Conservation (phyloP, 2,113 vertebrate genomes). For the Tetrao urogallus region DNA sequence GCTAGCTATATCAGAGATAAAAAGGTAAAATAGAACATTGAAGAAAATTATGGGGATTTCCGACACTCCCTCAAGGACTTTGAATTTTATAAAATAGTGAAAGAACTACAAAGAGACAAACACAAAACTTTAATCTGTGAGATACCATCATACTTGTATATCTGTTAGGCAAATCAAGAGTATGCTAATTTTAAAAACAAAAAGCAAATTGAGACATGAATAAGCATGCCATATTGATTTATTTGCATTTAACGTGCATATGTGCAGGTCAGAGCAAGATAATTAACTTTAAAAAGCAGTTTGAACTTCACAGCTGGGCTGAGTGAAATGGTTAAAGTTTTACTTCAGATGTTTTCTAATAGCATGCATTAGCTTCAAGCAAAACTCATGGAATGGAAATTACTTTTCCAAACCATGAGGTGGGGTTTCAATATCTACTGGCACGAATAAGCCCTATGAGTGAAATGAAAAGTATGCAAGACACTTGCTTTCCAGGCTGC, state of each 20-base stretch:
- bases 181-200: conserved; percentile 71
- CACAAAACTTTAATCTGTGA: conserved; percentile 75
- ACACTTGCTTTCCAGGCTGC: conserved; percentile 33
- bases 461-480: conserved; percentile 59
- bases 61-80: conserved; percentile 73
- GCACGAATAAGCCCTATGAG: conserved; percentile 55
- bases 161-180: conserved; percentile 72
- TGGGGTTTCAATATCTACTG: conserved; percentile 57
- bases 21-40: conserved; percentile 67
- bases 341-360: conserved; percentile 63
- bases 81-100: conserved; percentile 73
- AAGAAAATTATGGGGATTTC: conserved; percentile 78
- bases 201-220: conserved; percentile 57
- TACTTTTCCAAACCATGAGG: conserved; percentile 59
- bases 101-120: conserved; percentile 75
- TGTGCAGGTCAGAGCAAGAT: conserved; percentile 42
- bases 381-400: conserved; percentile 65
- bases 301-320: conserved; percentile 65
- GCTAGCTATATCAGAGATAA: conserved; percentile 64
- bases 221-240: conserved; percentile 63
- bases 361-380: conserved; percentile 51
- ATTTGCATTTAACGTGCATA: conserved; percentile 47
- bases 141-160: conserved; percentile 69
- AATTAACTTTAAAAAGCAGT: conserved; percentile 60
- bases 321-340: conserved; percentile 59